These are phyloP conservation scores for Leptinotarsa texana DNA, from an alignment of 1,140 invertebrate genomes.

Conservation along the genomic window DNA sequence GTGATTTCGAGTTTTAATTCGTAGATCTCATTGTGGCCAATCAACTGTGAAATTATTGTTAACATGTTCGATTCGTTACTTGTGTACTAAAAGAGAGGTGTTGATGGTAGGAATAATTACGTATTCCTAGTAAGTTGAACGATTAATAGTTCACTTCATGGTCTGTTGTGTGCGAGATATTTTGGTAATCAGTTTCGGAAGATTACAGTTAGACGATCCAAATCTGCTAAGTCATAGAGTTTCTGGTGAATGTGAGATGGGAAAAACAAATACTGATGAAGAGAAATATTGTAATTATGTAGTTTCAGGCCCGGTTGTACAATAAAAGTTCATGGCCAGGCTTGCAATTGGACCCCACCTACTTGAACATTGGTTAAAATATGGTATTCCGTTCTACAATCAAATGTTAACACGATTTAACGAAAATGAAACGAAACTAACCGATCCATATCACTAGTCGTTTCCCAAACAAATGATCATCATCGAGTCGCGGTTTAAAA, in stretches of 20 bases:
- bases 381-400: no score
- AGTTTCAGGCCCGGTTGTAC: no score
- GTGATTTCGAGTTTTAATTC: background rate
- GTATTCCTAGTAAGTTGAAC: background rate
- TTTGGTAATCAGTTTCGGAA: background rate
- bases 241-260: background rate
- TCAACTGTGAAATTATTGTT: slow-evolving; percentile 6
- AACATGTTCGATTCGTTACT: slow-evolving; percentile 2
- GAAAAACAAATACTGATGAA: background rate
- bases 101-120: slow-evolving; percentile 6
- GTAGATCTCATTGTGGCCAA: background rate
- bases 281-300: no score
- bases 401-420: no score
- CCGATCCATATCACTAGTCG: no score
- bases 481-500: no score
- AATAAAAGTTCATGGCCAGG: no score
- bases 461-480: no score
- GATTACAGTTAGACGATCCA: background rate
- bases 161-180: slow-evolving; percentile 2
- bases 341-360: no score
- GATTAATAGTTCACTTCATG: slow-evolving; percentile 3
- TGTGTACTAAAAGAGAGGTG: background rate
- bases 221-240: background rate
- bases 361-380: no score
- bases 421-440: no score